Evolutionary conservation across 2,113 vertebrate species (phyloP).

Genomic region (Mellivora capensis): DNA sequence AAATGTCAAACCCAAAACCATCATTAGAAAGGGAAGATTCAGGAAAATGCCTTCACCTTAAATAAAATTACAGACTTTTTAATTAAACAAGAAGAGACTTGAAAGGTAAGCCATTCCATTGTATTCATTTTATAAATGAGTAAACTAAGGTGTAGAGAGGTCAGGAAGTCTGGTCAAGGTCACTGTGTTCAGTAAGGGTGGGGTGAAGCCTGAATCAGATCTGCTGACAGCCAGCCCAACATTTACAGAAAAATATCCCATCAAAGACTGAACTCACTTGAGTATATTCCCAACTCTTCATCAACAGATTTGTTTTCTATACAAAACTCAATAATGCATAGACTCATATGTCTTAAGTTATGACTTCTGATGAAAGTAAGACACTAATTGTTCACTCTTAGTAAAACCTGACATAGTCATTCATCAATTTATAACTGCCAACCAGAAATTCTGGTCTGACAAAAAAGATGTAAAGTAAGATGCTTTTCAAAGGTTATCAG

Average conservation of each 20-base stretch:
- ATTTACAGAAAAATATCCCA: not conserved
- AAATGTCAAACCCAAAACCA: slow-evolving; percentile 47
- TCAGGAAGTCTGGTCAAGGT: not conserved
- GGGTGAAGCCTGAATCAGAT: not conserved
- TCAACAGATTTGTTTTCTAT: not conserved
- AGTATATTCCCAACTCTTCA: not conserved
- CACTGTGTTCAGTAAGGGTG: not conserved
- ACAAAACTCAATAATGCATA: not conserved
- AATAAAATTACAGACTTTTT: not conserved
- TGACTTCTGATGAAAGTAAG: not conserved
- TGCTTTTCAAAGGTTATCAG: not conserved
- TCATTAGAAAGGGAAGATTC: not conserved
- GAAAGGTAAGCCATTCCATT: not conserved
- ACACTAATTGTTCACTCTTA: not conserved
- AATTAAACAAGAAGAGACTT: slow-evolving; percentile 16
- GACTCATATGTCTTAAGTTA: not conserved
- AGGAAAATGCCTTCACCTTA: slow-evolving; percentile 2
- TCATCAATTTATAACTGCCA: not conserved
- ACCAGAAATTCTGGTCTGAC: not conserved
- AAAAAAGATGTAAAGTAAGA: not conserved
- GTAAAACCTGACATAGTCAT: not conserved
- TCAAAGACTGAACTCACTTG: not conserved
- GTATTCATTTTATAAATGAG: not conserved
- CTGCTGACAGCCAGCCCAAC: not conserved
- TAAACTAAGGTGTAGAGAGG: not conserved